Evolutionary conservation across 2,113 vertebrate genomes (phyloP).

Genomic region (Nerophis ophidion): DNA sequence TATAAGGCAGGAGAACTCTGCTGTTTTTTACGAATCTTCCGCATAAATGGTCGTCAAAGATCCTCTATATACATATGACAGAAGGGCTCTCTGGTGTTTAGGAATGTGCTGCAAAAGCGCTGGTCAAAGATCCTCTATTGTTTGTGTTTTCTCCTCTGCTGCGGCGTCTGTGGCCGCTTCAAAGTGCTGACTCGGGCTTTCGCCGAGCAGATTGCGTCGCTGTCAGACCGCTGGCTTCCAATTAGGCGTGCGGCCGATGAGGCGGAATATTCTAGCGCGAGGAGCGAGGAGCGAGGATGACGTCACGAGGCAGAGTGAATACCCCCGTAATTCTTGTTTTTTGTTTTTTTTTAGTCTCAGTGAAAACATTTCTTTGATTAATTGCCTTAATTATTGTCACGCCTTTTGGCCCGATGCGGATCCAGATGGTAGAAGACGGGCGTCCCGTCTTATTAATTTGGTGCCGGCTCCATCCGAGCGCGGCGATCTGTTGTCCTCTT

Average conservation of each 20-base stretch:
- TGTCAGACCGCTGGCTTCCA: constrained; percentile 65
- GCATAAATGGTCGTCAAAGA: too few species aligned
- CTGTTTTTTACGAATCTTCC: too few species aligned
- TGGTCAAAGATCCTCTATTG: too few species aligned
- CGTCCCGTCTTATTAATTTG: constrained; percentile 71
- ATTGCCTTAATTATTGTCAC: constrained; percentile 74
- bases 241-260: constrained; percentile 64
- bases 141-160: constrained; percentile 16
- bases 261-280: constrained; percentile 64
- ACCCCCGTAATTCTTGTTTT: constrained; percentile 28
- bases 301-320: constrained; percentile 45
- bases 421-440: constrained; percentile 71
- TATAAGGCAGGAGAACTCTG: too few species aligned
- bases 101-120: too few species aligned
- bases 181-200: constrained; percentile 58
- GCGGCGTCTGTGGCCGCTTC: constrained; percentile 45
- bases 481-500: constrained; percentile 48
- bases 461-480: constrained; percentile 63
- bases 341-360: constrained; percentile 40
- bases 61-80: too few species aligned
- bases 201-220: constrained; percentile 57
- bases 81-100: too few species aligned
- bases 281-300: too few species aligned
- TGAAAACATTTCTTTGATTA: constrained; percentile 72
- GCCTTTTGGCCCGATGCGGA: constrained; percentile 72